Conservation (phyloP, 2,113 vertebrate species). For the Pterocles gutturalis region DNA sequence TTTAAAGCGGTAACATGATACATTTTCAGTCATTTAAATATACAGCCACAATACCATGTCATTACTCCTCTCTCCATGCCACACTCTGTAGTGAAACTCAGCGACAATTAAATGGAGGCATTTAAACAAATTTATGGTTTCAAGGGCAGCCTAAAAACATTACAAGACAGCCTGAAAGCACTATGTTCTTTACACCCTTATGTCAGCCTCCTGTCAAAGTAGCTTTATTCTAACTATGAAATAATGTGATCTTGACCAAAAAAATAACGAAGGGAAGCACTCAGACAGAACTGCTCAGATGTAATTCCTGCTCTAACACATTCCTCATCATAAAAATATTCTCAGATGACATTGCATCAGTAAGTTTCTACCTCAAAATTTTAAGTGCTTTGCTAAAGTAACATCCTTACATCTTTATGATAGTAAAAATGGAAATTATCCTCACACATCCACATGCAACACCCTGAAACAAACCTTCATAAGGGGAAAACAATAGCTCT, state of each 20-base stretch:
- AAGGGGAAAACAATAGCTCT: neutral
- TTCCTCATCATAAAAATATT: neutral
- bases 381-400: neutral
- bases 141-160: neutral
- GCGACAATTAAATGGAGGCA: neutral
- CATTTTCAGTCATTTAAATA: slow-evolving; percentile 13
- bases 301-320: neutral
- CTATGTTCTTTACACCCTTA: neutral
- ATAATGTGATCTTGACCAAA: neutral
- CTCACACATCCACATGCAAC: neutral
- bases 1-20: neutral
- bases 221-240: neutral
- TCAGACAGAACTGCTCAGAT: neutral
- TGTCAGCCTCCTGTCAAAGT: neutral
- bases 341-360: neutral
- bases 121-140: neutral
- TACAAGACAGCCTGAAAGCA: neutral
- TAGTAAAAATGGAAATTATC: neutral
- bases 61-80: neutral
- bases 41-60: neutral
- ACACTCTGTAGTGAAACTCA: neutral
- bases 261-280: neutral
- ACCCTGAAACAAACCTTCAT: neutral
- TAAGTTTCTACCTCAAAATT: neutral
- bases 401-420: neutral